Percentiles rank a stretch among this genome's conserved stretches.
phyloP scores from a whole-genome alignment of 37 sponge, comb jelly and placozoan genomes.

The Bolinopsis microptera region DNA sequence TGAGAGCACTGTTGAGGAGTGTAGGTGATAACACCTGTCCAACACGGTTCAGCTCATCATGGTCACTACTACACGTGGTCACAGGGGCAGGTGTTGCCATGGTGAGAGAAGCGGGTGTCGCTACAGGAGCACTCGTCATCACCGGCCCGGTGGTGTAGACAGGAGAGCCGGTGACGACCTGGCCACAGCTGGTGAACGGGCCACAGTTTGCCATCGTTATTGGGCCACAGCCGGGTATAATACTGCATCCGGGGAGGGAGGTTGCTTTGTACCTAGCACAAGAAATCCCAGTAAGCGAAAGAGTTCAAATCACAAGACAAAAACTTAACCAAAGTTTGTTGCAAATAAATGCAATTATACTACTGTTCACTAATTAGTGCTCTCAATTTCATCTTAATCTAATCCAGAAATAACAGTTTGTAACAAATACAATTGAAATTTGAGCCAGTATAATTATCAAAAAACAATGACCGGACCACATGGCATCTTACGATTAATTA shows the following conservation, averaged over 20 bases:
- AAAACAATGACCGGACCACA: too few relatives aligned
- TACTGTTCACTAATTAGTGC: too few relatives aligned
- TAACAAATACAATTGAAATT: too few relatives aligned
- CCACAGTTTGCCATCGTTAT: background rate
- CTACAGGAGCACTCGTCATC: background rate
- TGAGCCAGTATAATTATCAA: too few relatives aligned
- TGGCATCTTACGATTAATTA: too few relatives aligned
- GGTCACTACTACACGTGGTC: background rate
- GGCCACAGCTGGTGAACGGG: background rate
- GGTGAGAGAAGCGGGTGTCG: background rate
- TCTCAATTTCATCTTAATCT: too few relatives aligned
- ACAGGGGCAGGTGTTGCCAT: background rate
- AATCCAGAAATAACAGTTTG: too few relatives aligned
- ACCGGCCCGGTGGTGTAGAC: background rate
- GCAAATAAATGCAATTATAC: too few relatives aligned
- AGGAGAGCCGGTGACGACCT: background rate
- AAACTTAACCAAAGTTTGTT: too few relatives aligned
- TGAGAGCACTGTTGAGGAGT: conserved; percentile 14
- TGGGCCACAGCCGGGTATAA: background rate
- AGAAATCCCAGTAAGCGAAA: too few relatives aligned
- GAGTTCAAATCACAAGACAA: too few relatives aligned
- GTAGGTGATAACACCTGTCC: background rate
- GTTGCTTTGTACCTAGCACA: background rate
- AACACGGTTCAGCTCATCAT: background rate
- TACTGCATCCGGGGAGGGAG: background rate